Conservation (phyloP, 1,140 invertebrate species). For the Caenorhabditis tropicalis region DNA sequence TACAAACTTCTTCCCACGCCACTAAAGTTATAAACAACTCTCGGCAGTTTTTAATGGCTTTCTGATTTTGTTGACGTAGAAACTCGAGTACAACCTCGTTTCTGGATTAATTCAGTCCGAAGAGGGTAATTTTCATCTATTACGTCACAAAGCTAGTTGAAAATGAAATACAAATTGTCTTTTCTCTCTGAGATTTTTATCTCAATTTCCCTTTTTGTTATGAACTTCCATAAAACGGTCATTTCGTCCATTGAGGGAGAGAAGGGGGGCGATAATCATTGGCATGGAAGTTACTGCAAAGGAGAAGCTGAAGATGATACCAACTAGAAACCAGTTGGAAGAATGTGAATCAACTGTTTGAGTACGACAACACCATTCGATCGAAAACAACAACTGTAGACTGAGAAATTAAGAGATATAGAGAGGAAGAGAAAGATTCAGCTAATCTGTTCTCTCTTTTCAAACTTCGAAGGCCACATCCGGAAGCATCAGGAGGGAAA, state of each 20-base stretch:
- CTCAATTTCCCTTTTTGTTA: neutral
- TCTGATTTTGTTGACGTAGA: neutral
- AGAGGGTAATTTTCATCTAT: neutral
- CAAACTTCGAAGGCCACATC: neutral
- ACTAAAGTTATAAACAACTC: neutral
- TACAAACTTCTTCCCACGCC: neutral
- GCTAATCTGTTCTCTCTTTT: neutral
- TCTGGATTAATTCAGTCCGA: neutral
- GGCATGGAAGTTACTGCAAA: conserved; percentile 12
- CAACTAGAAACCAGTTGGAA: neutral
- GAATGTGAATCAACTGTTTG: neutral
- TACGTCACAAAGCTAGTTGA: neutral
- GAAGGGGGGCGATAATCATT: neutral
- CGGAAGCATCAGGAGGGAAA: neutral
- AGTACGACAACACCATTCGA: neutral
- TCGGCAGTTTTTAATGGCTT: neutral
- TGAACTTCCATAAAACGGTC: conserved; percentile 20
- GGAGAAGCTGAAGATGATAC: neutral
- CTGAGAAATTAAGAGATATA: too few relatives aligned
- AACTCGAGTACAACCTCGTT: neutral
- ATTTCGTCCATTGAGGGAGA: neutral
- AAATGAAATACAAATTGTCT: neutral
- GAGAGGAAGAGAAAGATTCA: neutral
- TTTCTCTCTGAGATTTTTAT: neutral
- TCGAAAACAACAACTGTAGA: neutral